Evolutionary conservation across 2,113 vertebrate species (phyloP).

Genomic region (Delphinus delphis): DNA sequence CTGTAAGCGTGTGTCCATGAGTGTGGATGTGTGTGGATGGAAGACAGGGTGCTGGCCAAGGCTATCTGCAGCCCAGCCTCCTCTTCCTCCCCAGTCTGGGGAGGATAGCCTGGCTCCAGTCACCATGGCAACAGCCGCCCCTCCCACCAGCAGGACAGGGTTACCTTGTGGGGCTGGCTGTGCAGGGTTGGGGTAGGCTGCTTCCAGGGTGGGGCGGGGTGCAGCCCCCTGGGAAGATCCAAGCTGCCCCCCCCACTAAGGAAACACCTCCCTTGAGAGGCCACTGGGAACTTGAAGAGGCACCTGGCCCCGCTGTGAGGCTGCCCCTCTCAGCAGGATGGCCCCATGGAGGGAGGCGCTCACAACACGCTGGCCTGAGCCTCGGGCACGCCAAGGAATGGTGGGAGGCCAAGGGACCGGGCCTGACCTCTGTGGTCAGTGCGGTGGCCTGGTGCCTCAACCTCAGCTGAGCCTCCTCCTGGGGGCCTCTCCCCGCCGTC

Average conservation of each 20-base stretch:
- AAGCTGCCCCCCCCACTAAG: neutral
- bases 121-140: neutral
- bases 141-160: neutral
- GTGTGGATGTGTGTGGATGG: fast-evolving
- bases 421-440: neutral
- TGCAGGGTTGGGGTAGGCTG: neutral
- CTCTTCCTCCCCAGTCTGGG: neutral
- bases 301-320: neutral
- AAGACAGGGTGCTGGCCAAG: neutral
- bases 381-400: fast-evolving
- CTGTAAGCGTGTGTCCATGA: neutral
- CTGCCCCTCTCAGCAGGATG: neutral
- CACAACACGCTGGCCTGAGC: neutral
- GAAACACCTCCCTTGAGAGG: neutral
- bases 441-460: neutral
- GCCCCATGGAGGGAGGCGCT: fast-evolving
- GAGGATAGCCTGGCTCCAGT: neutral
- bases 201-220: neutral
- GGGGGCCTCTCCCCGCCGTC: neutral
- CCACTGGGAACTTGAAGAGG: neutral
- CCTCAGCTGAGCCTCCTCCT: neutral
- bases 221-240: neutral
- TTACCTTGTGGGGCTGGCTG: neutral
- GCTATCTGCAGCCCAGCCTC: neutral
- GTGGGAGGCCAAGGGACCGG: neutral